Percentiles rank a stretch among this genome's conserved stretches.
Conservation (phyloP, 2,797 vertebrate species). For the Echeneis naucrates region DNA sequence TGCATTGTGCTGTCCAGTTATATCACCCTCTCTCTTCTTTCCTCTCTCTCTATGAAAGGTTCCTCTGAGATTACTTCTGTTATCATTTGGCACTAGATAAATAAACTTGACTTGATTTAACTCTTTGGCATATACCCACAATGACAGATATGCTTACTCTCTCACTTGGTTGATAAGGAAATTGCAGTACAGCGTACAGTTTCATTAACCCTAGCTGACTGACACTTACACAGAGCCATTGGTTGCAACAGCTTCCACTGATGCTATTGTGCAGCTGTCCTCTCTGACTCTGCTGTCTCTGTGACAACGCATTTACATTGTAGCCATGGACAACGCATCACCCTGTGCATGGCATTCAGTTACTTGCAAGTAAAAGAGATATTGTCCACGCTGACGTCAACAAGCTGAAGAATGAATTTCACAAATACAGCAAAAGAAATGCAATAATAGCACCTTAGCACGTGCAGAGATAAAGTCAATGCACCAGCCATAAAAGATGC, state of each 20-base stretch:
- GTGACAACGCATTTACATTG: conserved; percentile 81
- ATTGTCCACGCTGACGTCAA: conserved; percentile 38
- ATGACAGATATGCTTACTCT: conserved; percentile 43
- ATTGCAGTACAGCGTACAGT: conserved; percentile 42
- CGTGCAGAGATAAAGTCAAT: conserved; percentile 20
- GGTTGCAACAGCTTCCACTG: background rate
- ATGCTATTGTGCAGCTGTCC: conserved; percentile 55
- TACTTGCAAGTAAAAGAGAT: conserved; percentile 65
- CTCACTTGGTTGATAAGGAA: conserved; percentile 52
- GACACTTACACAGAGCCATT: conserved; percentile 40
- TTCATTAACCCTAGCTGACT: conserved; percentile 51
- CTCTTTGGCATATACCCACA: conserved; percentile 32
- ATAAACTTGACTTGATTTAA: background rate
- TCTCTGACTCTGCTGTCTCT: conserved; percentile 73
- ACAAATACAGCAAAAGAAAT: conserved; percentile 23
- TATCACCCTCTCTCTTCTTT: no score
- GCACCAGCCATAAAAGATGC: conserved; percentile 36
- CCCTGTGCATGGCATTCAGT: conserved; percentile 56
- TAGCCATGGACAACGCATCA: conserved; percentile 78
- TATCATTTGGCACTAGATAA: background rate
- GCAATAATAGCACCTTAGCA: conserved; percentile 11
- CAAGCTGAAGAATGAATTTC: conserved; percentile 31
- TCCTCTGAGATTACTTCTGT: background rate
- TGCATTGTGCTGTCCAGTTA: background rate
- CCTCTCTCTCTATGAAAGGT: background rate